Conservation (phyloP, 2,888 invertebrate species). For the Hydraecia micacea region DNA sequence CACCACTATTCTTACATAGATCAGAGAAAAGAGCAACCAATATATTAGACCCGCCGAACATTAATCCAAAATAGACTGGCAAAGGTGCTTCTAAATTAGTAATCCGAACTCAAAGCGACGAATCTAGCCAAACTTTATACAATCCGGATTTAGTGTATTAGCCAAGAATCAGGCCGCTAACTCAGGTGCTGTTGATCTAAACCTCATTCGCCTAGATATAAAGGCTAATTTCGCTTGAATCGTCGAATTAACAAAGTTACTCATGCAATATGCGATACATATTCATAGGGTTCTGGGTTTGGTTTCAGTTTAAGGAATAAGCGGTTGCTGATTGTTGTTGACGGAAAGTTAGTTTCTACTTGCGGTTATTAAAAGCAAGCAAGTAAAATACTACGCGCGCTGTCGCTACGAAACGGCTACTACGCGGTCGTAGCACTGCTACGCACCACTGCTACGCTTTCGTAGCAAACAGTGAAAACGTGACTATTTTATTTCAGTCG, state of each 20-base stretch:
- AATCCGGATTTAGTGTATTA: constrained; percentile 59
- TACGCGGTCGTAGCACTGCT: neutral
- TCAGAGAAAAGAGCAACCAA: neutral
- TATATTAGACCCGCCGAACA: neutral
- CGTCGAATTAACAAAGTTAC: constrained; percentile 46
- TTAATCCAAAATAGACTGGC: constrained; percentile 32
- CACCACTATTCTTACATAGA: neutral
- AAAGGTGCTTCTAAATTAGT: constrained; percentile 42
- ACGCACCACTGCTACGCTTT: neutral
- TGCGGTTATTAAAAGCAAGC: neutral
- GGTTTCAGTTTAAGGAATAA: constrained; percentile 33
- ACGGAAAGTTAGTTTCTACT: neutral
- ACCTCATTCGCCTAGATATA: constrained; percentile 22
- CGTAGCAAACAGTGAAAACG: neutral
- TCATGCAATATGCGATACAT: constrained; percentile 63
- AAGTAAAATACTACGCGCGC: neutral
- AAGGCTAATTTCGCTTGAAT: constrained; percentile 41
- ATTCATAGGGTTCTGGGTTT: constrained; percentile 58
- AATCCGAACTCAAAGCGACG: constrained; percentile 33
- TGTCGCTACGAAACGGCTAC: neutral
- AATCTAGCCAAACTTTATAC: constrained; percentile 50
- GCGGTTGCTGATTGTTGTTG: neutral
- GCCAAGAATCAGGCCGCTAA: constrained; percentile 50
- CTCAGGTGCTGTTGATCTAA: constrained; percentile 16
- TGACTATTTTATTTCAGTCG: neutral